Evolutionary conservation across 30 jellyfish, hydroid and myxozoan species (phyloP).

Genomic region (Hydractinia symbiolongicarpus): DNA sequence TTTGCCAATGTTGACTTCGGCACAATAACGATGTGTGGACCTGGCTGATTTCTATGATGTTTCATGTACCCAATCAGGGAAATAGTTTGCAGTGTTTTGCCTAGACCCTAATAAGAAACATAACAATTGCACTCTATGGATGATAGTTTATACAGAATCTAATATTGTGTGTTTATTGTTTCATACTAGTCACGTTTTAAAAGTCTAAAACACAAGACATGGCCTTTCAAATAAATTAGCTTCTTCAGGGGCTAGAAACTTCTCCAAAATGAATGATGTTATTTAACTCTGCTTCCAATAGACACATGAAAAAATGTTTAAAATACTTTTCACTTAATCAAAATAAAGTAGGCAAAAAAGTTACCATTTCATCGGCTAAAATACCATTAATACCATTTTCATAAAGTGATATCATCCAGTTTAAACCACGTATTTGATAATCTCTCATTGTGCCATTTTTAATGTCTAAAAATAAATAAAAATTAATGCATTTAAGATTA

Average conservation of each 20-base stretch:
- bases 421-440: constrained; percentile 92
- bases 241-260: too few relatives aligned
- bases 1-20: constrained; percentile 98
- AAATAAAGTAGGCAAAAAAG: too few relatives aligned
- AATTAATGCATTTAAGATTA: background rate
- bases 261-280: too few relatives aligned
- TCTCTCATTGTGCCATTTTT: constrained; percentile 93
- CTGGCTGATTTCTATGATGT: constrained; percentile 91
- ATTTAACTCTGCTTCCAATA: too few relatives aligned
- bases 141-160: background rate
- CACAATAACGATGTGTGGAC: constrained; percentile 98
- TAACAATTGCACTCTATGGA: background rate
- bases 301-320: too few relatives aligned
- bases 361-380: constrained; percentile 99
- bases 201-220: too few relatives aligned
- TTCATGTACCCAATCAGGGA: constrained; percentile 97
- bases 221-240: too few relatives aligned
- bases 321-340: too few relatives aligned
- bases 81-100: constrained; percentile 97
- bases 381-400: constrained; percentile 99
- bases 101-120: constrained; percentile 70
- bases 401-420: constrained; percentile 94
- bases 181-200: too few relatives aligned
- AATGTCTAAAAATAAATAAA: constrained; percentile 34
- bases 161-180: background rate